Conservation (phyloP, 1,140 invertebrate species). For the Anoplolepis gracilipes region DNA sequence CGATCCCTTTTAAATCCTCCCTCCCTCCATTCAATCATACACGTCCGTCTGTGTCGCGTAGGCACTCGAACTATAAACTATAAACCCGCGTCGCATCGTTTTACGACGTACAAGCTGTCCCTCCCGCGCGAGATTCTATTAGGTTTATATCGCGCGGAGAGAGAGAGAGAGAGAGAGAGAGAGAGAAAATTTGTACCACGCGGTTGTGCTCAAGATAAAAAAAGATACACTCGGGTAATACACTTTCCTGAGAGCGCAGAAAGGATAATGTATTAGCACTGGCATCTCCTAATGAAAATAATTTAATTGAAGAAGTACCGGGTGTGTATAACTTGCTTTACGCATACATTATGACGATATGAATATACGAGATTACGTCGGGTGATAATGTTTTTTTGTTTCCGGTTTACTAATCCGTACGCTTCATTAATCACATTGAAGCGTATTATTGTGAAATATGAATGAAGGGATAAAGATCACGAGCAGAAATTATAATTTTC, state of each 20-base stretch:
- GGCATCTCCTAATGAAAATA: slow-evolving; percentile 33
- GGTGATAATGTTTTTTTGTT: background rate
- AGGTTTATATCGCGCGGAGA: slow-evolving; percentile 69
- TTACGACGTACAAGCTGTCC: slow-evolving; percentile 82
- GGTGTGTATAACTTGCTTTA: background rate
- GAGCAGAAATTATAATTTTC: background rate
- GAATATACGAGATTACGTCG: slow-evolving; percentile 7
- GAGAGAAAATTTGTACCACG: slow-evolving; percentile 11
- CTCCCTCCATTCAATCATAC: slow-evolving; percentile 72
- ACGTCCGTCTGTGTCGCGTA: slow-evolving; percentile 32
- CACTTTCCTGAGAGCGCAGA: background rate
- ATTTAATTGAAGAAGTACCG: slow-evolving; percentile 43
- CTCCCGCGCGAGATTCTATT: slow-evolving; percentile 76
- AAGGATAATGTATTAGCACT: slow-evolving; percentile 3
- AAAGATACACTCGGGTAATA: slow-evolving; percentile 7
- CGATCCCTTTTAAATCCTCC: slow-evolving; percentile 82
- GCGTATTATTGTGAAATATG: slow-evolving; percentile 1
- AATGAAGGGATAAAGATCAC: slow-evolving; percentile 8
- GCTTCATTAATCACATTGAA: slow-evolving; percentile 26
- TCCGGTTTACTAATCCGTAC: background rate
- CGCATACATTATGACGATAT: slow-evolving; percentile 11
- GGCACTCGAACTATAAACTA: slow-evolving; percentile 81
- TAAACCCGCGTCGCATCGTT: slow-evolving; percentile 81
- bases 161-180: too few species aligned
- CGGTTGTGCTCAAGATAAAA: background rate